Percentiles rank a stretch among this genome's conserved stretches.
These are phyloP conservation scores for Macrostomum lignano DNA, from an alignment of 1,140 invertebrate species.

Conservation along the genomic window DNA sequence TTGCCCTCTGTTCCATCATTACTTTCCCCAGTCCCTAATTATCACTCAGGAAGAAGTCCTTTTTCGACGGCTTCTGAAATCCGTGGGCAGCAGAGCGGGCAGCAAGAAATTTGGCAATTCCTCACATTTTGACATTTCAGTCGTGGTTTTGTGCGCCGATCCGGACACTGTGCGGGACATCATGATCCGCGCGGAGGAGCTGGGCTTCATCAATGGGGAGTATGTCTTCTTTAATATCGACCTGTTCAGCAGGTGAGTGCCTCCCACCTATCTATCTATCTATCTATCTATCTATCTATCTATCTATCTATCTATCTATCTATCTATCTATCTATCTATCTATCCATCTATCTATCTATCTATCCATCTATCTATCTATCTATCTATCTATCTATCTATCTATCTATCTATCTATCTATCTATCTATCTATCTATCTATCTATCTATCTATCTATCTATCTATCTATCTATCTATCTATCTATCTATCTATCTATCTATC, in stretches of 20 bases:
- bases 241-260: constrained; percentile 58
- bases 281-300: neutral
- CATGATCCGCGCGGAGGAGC: constrained; percentile 22
- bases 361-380: neutral
- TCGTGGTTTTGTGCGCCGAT: constrained; percentile 69
- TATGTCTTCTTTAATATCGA: constrained; percentile 95
- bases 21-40: neutral
- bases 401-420: neutral
- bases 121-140: constrained; percentile 31
- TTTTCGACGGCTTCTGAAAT: neutral
- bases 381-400: neutral
- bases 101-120: neutral
- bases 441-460: too few species aligned
- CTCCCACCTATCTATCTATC: neutral
- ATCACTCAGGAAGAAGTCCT: neutral
- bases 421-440: too few species aligned
- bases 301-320: neutral
- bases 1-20: neutral
- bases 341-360: neutral
- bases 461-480: too few species aligned
- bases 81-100: neutral
- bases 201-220: constrained; percentile 47
- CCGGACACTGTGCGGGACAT: constrained; percentile 37
- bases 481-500: too few species aligned
- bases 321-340: neutral